These are phyloP conservation scores for Conus ventricosus DNA, from an alignment of 1,140 invertebrate species.

Conservation along the genomic window DNA sequence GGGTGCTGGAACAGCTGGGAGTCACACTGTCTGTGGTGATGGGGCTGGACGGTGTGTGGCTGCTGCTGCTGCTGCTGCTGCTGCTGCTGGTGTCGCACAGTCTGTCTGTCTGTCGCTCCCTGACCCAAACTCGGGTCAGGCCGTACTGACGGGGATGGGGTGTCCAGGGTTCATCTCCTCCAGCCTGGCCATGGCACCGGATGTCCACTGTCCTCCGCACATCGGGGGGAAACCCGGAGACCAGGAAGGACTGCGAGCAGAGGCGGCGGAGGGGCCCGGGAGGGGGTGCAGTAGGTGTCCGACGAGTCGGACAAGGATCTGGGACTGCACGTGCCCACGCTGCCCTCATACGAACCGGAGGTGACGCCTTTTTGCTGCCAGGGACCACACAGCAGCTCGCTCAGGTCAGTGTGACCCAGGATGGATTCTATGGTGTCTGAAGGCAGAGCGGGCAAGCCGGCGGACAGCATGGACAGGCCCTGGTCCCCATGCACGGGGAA, in stretches of 20 bases:
- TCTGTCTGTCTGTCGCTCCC: not conserved
- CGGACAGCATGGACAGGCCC: not conserved
- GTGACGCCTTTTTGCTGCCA: conserved; percentile 50
- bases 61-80: conserved; percentile 3
- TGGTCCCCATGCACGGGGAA: not conserved
- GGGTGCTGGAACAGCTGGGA: not conserved
- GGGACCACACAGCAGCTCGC: not conserved
- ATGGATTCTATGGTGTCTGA: conserved; percentile 14
- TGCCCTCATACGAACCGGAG: conserved; percentile 59
- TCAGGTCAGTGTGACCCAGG: not conserved
- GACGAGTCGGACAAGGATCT: conserved; percentile 55
- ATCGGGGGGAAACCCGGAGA: conserved; percentile 12
- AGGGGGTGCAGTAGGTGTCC: conserved; percentile 48
- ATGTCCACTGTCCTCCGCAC: not conserved
- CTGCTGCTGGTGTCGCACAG: conserved; percentile 3
- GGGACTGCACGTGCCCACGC: conserved; percentile 51
- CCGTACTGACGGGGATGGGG: not conserved
- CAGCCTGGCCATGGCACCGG: not conserved
- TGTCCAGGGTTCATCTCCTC: not conserved
- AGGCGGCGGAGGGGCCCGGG: conserved; percentile 33
- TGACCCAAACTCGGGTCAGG: not conserved
- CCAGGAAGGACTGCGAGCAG: conserved; percentile 33
- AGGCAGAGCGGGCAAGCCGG: not conserved
- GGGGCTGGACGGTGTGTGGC: not conserved
- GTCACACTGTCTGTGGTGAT: not conserved